Conservation (phyloP, 2,888 invertebrate species). For the Drosophila flavopinicola region DNA sequence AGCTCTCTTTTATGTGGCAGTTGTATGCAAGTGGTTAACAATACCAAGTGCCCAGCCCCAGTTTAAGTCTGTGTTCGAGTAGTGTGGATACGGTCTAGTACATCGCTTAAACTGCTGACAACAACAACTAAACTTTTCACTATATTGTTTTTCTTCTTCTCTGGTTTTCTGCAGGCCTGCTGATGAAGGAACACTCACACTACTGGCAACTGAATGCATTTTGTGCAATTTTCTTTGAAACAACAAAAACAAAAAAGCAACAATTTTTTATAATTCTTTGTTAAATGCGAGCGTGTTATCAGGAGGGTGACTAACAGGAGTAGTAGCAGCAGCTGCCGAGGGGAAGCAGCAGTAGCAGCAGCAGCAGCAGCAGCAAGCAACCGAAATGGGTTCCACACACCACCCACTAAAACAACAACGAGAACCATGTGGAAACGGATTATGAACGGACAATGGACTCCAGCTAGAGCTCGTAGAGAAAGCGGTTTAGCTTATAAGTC, state of each 20-base stretch:
- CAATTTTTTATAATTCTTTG: slow-evolving; percentile 60
- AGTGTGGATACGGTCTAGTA: slow-evolving; percentile 60
- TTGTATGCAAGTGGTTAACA: slow-evolving; percentile 37
- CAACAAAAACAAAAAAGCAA: slow-evolving; percentile 30
- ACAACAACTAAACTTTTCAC: slow-evolving; percentile 34
- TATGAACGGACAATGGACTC: slow-evolving; percentile 51
- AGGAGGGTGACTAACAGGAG: slow-evolving; percentile 36
- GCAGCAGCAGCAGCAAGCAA: slow-evolving; percentile 10
- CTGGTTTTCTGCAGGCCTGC: slow-evolving; percentile 75
- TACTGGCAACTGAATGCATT: slow-evolving; percentile 60
- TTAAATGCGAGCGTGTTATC: slow-evolving; percentile 60
- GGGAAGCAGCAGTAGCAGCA: slow-evolving; percentile 13
- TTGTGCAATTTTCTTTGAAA: slow-evolving; percentile 74
- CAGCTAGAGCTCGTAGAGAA: slow-evolving; percentile 11
- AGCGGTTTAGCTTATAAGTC: slow-evolving; percentile 18
- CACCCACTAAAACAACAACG: not conserved
- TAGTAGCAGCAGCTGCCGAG: not conserved
- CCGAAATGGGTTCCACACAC: slow-evolving; percentile 31
- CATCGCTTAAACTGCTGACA: slow-evolving; percentile 61
- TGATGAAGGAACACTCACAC: slow-evolving; percentile 64
- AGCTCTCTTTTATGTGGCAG: slow-evolving; percentile 16
- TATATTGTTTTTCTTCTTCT: slow-evolving; percentile 30
- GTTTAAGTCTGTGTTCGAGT: slow-evolving; percentile 12
- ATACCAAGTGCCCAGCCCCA: slow-evolving; percentile 41
- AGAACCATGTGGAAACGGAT: slow-evolving; percentile 17